These are phyloP conservation scores for Diacarnus erythraeanus DNA, from an alignment of 37 sponge, comb jelly and placozoan species.

Conservation along the genomic window DNA sequence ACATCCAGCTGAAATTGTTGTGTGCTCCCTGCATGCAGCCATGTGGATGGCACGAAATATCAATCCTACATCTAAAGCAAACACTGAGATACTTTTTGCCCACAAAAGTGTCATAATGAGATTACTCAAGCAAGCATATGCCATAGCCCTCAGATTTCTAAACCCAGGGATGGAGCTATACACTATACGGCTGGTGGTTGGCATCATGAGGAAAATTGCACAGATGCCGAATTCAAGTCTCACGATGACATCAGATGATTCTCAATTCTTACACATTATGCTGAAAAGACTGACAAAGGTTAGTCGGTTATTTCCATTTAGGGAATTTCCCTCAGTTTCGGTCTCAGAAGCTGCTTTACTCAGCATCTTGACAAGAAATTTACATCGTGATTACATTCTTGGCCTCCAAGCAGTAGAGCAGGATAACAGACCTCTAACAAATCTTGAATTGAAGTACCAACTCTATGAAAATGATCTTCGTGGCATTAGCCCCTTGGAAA, in stretches of 20 bases:
- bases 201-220: not conserved
- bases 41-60: constrained; percentile 61
- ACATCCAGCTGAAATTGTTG: constrained; percentile 55
- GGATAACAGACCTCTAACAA: not conserved
- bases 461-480: constrained; percentile 76
- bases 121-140: not conserved
- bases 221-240: not conserved
- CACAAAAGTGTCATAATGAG: constrained; percentile 35
- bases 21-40: constrained; percentile 55
- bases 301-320: constrained; percentile 60
- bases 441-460: constrained; percentile 61
- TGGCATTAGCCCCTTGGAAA: constrained; percentile 9
- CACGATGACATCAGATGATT: constrained; percentile 17
- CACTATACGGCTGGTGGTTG: constrained; percentile 34
- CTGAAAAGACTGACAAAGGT: constrained; percentile 11
- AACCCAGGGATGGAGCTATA: constrained; percentile 76
- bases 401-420: not conserved
- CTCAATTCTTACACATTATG: constrained; percentile 4
- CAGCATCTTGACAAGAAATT: constrained; percentile 20
- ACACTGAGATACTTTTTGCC: not conserved
- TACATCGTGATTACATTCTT: constrained; percentile 45
- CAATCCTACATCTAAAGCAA: not conserved
- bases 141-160: constrained; percentile 18
- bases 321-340: constrained; percentile 57
- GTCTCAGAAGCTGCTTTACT: constrained; percentile 66